phyloP scores from a whole-genome alignment of 2,113 vertebrate species.

The Theropithecus gelada region DNA sequence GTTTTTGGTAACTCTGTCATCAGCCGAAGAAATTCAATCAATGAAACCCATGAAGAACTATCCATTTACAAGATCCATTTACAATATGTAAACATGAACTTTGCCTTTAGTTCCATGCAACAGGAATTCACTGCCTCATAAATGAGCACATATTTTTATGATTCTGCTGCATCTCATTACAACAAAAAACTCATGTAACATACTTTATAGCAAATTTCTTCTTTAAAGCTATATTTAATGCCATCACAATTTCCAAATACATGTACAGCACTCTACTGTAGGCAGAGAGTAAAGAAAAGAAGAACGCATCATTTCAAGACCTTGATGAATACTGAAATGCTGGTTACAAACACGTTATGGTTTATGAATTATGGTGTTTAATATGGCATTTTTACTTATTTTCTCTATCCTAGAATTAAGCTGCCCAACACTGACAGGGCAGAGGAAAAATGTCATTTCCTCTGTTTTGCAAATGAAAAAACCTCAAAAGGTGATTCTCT shows the following conservation, averaged over 20 bases:
- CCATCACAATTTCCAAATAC: constrained; percentile 39
- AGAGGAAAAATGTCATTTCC: neutral
- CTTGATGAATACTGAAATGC: constrained; percentile 7
- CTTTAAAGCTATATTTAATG: constrained; percentile 25
- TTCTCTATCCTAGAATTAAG: neutral
- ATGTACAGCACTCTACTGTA: neutral
- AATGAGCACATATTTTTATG: constrained; percentile 23
- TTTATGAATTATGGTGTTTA: neutral
- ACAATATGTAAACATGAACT: constrained; percentile 1
- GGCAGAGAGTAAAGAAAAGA: neutral
- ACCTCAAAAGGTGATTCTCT: neutral
- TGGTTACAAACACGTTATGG: neutral
- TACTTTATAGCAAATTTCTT: constrained; percentile 30
- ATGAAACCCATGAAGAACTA: constrained; percentile 29
- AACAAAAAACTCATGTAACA: constrained; percentile 21
- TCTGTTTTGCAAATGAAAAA: neutral
- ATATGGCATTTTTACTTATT: neutral
- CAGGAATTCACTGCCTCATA: neutral
- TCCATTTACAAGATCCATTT: neutral
- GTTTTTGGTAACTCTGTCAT: constrained; percentile 28
- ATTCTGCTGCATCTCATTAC: neutral
- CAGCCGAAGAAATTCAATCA: constrained; percentile 44
- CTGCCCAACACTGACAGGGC: neutral
- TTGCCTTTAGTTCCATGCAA: neutral
- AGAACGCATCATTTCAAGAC: constrained; percentile 31